Conservation (phyloP, 1,140 invertebrate genomes). For the Bombus pascuorum region DNA sequence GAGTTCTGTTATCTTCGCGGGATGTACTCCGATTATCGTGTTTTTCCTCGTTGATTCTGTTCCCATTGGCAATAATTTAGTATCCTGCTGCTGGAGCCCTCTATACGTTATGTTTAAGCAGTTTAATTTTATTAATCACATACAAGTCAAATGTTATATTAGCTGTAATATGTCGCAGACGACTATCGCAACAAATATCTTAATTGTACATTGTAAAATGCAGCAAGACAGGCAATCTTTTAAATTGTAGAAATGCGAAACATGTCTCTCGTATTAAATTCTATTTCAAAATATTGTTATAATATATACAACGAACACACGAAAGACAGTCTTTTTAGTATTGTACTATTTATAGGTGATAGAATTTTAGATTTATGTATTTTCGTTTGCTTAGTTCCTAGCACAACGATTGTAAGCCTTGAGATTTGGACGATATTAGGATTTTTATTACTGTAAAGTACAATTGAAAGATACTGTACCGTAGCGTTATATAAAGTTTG, state of each 20-base stretch:
- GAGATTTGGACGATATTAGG: neutral
- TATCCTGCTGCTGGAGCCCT: constrained; percentile 66
- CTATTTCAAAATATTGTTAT: neutral
- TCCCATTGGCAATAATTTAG: constrained; percentile 53
- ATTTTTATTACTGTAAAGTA: neutral
- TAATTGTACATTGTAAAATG: neutral
- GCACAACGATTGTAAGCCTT: neutral
- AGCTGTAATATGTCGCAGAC: neutral
- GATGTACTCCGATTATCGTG: neutral
- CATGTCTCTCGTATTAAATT: neutral
- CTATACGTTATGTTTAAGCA: constrained; percentile 50
- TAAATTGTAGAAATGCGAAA: neutral
- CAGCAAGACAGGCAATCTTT: neutral
- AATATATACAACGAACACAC: constrained; percentile 9
- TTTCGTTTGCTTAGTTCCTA: constrained; percentile 2
- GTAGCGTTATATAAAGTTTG: neutral
- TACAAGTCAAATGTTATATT: neutral
- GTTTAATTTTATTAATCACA: constrained; percentile 20
- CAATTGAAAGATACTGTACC: neutral
- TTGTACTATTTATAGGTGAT: neutral
- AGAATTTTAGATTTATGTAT: neutral
- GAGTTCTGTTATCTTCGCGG: neutral
- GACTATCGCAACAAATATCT: neutral
- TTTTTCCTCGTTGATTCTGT: neutral
- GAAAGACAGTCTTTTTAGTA: neutral